Base-by-base conservation (phyloP, 2,113 vertebrate species). In the Rhea pennata region DNA sequence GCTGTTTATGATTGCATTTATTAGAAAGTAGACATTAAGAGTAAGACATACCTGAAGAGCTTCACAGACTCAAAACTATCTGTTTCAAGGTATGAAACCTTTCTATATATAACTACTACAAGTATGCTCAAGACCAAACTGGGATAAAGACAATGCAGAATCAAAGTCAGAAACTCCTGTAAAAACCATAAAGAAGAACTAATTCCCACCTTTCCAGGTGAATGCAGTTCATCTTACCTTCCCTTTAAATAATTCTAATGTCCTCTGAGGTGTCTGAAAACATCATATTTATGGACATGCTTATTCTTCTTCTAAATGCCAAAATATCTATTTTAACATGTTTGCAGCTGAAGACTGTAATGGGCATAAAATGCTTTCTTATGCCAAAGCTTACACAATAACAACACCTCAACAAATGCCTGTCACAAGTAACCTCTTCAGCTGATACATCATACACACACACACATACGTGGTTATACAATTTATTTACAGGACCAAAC, bases 221-320 rank as follows among this genome's bases (percentile, higher is more conserved):
- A 82, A 85, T 87, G 22, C 46, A 77, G 10, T 27, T 51, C 7
- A 36, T 6, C 46, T 86, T 21, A 14, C 53, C 69, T 88, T 89
- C 36, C 81, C 81, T 85, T 79, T n/a, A 85, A 90, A 39, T 78
- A 46, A 50, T 67, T 92, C 87, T 50, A 78, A 5, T 8, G 87
- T 87, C 82, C 46, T 42, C 11, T 72, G 33, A 72, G 11, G 23
- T 82, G 33, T 85, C 5, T 51, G 42, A 67, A 0, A 2, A 75
- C 85, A 72, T 2, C 67, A 15, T n/a, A 72, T 72, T 88, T 83
- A 79, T 21, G 75, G 75, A 21, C 8, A 85, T 36, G 31, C 15
- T 93, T 75, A 69, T 82, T 90, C 33, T 80, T 80, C 58, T 90
- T 80, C 62, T 86, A 76, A 85, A 93, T 79, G 12, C 75, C 71